phyloP scores from a whole-genome alignment of 1,140 invertebrate species.

The Brachionus koreanus region DNA sequence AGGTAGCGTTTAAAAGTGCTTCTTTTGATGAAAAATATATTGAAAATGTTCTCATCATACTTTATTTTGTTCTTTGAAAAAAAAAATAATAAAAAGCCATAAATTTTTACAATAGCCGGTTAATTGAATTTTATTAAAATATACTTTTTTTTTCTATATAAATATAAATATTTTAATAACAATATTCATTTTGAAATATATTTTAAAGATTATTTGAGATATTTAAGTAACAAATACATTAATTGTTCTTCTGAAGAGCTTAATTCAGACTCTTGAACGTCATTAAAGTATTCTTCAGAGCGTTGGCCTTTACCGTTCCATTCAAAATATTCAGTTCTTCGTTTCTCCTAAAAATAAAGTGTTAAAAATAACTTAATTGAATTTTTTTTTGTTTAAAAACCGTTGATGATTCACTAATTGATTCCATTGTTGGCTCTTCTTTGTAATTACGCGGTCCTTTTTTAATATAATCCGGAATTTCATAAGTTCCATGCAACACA shows the following conservation, averaged over 20 bases:
- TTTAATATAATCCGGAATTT: constrained; percentile 34
- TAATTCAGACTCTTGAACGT: background rate
- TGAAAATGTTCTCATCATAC: background rate
- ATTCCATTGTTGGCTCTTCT: background rate
- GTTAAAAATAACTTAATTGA: background rate
- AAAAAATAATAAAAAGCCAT: background rate
- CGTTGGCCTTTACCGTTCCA: background rate
- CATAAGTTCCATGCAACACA: constrained; percentile 37
- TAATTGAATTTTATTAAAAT: constrained; percentile 1
- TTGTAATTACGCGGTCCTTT: constrained; percentile 25
- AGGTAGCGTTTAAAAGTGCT: background rate
- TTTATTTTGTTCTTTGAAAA: background rate
- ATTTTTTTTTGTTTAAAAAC: background rate
- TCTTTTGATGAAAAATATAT: background rate
- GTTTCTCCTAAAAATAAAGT: background rate
- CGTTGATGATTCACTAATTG: background rate
- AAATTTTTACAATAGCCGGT: background rate
- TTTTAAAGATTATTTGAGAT: background rate
- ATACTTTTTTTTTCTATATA: background rate
- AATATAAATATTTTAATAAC: background rate
- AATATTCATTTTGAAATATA: background rate
- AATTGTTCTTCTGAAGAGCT: constrained; percentile 29
- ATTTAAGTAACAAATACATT: constrained; percentile 20
- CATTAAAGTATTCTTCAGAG: background rate
- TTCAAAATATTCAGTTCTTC: background rate